Base-by-base conservation (phyloP, 2,797 vertebrate species). In the Tenualosa ilisha region DNA sequence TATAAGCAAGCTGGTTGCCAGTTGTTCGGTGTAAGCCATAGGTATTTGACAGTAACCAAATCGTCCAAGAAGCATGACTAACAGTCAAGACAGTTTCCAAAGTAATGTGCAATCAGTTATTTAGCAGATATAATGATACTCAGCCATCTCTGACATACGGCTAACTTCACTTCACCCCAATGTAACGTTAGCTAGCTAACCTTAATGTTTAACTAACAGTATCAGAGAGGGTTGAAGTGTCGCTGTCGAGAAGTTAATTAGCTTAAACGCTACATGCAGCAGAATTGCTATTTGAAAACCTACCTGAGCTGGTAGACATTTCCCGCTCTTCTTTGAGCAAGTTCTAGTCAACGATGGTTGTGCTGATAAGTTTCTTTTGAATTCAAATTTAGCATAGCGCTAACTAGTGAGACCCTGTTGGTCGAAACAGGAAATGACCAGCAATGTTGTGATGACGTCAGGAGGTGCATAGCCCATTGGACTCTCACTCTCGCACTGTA, bases 231-330 rank as follows among this genome's bases (percentile, higher is more conserved):
- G 31, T 1, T 31, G 31, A 31, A 31, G 31, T 31, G 31, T 31
- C 31, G 31, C n/a, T n/a, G n/a, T n/a, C n/a, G n/a, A n/a, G n/a
- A 26, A 2, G 63, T n/a, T 61, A 68, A 68, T 26, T 46, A 46
- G 43, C 43, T 2, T 46, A 46, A 46, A 2, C 6, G 43, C 43
- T 46, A 46, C 2, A 46, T 46, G 43, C 46, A 15, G 13, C 37
- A 8, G 68, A 31, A 7, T n/a, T 59, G 56, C 20, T 4, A 68
- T 40, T 40, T 1, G 15, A 40, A 3, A 4, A 75, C 68, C 68
- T 40, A 75, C 68, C 68, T 75, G 68, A 75, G 17, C 68, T 75
- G 15, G 68, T 26, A 15, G 37, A 31, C 68, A 75, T 75, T 75
- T 75, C 37, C 13, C 3, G 15, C 17, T 37, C 26, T 75, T 75